Evolutionary conservation across 2,888 invertebrate genomes (phyloP), one percentile per base, ranked within the genome.

Genomic region (Thecocarcelia acutangulata): DNA sequence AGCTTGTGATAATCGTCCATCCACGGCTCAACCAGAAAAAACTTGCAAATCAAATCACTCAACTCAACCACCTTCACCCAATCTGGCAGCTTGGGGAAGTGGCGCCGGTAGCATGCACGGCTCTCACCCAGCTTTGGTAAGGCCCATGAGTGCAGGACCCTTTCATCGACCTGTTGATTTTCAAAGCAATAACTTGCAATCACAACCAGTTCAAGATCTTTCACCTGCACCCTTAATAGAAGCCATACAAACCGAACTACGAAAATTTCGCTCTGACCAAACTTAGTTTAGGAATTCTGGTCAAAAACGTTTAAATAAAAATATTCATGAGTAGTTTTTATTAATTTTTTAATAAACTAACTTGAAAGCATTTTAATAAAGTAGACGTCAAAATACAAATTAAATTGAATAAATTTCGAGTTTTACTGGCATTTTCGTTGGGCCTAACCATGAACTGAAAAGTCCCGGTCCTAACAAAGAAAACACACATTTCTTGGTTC

Each of bases 181-280:
- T 52, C 92, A 91, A 3, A 69, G 83, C 33, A 84, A 80, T 44
- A 63, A 68, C 9, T 52, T 66, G 3, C 21, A 73, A 1, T 21
- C 81, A 59, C 87, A 91, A 17, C 84, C 88, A n/a, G 92, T 92
- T 58, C 84, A 87, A n/a, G 92, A 92, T 63, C 94, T 96, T 89
- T 95, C 96, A 0, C 96, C 96, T 0, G 93, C 96, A 13, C 96
- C 96, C 0, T 92, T 97, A 28, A 96, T 97, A 85, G 94, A 95
- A 54, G 96, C 96, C 83, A 97, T 97, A 87, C 96, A 96, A 90
- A 94, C 93, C 81, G 97, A 97, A 78, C 79, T 91, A 69, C 88
- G 88, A 85, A 90, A 88, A 84, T 91, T 90, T 77, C 90, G 90
- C 78, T 85, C 87, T 17, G 87, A 89, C 56, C 80, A 85, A n/a